Conservation (phyloP, 2,113 vertebrate species). For the Thryonomys swinderianus region DNA sequence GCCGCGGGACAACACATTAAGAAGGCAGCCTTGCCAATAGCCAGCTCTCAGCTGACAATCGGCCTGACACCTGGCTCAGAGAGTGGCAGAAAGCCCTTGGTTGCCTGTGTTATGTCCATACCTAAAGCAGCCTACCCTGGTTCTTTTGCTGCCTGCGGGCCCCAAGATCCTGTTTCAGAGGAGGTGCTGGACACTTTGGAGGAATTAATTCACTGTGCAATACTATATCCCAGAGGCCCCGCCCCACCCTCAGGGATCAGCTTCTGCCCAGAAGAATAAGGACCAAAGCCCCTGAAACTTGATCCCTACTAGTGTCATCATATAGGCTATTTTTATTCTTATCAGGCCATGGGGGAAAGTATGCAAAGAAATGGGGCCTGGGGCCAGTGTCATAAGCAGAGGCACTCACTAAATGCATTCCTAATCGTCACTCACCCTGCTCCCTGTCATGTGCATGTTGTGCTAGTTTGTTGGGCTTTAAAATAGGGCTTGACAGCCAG, state of each 20-base stretch:
- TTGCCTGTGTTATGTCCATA: not conserved
- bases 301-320: conserved; percentile 59
- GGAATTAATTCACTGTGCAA: conserved; percentile 80
- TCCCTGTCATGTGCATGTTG: not conserved
- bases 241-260: conserved; percentile 68
- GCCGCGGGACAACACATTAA: not conserved
- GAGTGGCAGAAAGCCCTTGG: not conserved
- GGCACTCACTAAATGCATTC: not conserved
- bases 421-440: not conserved
- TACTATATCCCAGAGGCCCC: conserved; percentile 68
- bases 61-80: not conserved
- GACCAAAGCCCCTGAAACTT: conserved; percentile 73
- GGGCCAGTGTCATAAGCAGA: not conserved
- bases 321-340: conserved; percentile 76
- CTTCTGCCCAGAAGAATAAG: conserved; percentile 74
- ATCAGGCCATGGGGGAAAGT: conserved; percentile 33
- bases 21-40: not conserved
- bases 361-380: conserved; percentile 21
- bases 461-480: not conserved
- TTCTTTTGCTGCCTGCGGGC: conserved; percentile 52
- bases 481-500: not conserved
- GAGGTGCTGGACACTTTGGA: conserved; percentile 63
- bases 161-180: conserved; percentile 74
- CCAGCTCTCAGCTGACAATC: not conserved
- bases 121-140: conserved; percentile 5